These are phyloP conservation scores for Sylvilagus bachmani DNA, from an alignment of 2,113 vertebrate genomes.

Conservation along the genomic window DNA sequence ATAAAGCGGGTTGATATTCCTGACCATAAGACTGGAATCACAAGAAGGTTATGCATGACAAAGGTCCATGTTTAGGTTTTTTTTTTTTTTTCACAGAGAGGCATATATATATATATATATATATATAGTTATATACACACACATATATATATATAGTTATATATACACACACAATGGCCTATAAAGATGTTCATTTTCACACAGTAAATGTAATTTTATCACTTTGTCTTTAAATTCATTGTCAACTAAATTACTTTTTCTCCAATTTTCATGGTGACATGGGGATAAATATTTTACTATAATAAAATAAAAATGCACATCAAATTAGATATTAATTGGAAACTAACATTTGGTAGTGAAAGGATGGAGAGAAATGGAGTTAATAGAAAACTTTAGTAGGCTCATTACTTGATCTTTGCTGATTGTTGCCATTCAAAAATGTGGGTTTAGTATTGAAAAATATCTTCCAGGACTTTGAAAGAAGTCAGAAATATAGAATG, in stretches of 20 bases:
- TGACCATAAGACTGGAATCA: not conserved
- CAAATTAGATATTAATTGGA: not conserved
- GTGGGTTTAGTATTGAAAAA: not conserved
- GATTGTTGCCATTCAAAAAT: not conserved
- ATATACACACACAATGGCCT: not conserved
- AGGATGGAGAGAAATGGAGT: not conserved
- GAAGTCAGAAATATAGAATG: not conserved
- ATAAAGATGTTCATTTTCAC: not conserved
- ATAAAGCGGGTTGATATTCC: not conserved
- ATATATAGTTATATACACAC: not conserved
- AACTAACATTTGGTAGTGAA: not conserved
- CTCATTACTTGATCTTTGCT: not conserved
- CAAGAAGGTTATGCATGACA: not conserved
- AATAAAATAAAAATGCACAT: not conserved
- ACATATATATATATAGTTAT: not conserved
- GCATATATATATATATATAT: not conserved
- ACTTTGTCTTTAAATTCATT: constrained; percentile 28
- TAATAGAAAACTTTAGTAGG: not conserved
- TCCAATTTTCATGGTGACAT: not conserved
- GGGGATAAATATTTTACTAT: not conserved
- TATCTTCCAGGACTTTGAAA: not conserved
- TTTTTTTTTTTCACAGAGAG: not conserved
- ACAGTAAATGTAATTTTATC: not conserved
- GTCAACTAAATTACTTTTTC: not conserved
- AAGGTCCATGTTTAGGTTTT: not conserved